A percentile compares a stretch with the other conserved stretches of the same genome.
These are phyloP conservation scores for Rhynchophorus ferrugineus DNA, from an alignment of 1,140 invertebrate genomes.

Conservation along the genomic window DNA sequence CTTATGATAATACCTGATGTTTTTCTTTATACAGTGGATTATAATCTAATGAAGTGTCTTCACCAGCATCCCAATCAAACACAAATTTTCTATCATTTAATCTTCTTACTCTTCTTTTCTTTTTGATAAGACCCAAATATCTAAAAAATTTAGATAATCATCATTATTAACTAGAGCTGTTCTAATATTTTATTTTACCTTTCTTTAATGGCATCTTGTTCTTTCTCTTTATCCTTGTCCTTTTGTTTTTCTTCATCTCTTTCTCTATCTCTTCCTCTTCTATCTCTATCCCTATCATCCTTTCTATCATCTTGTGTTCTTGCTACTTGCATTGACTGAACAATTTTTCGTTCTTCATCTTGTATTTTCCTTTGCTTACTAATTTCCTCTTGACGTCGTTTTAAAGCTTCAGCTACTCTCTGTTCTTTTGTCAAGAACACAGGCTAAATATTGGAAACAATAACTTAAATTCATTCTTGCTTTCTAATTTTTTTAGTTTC, in stretches of 20 bases:
- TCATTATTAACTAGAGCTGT: not conserved
- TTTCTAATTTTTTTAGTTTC: not conserved
- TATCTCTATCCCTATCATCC: constrained; percentile 29
- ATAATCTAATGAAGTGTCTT: constrained; percentile 97
- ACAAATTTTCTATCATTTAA: constrained; percentile 99
- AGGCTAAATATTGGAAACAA: constrained; percentile 51
- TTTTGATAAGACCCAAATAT: constrained; percentile 91
- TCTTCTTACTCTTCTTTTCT: constrained; percentile 83
- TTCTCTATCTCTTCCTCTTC: constrained; percentile 41
- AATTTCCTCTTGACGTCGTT: constrained; percentile 80
- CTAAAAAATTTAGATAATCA: constrained; percentile 2
- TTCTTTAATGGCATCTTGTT: constrained; percentile 89
- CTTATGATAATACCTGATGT: constrained; percentile 60
- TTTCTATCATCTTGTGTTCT: constrained; percentile 29
- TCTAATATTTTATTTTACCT: constrained; percentile 38
- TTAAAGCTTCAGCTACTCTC: constrained; percentile 79
- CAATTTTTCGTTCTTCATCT: constrained; percentile 63
- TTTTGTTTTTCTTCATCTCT: constrained; percentile 43
- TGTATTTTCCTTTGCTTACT: constrained; percentile 56
- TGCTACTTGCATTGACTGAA: constrained; percentile 28
- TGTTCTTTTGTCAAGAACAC: constrained; percentile 97
- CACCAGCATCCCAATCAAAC: constrained; percentile 99
- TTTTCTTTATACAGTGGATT: constrained; percentile 94
- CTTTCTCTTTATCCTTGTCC: constrained; percentile 84
- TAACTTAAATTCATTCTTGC: constrained; percentile 2